Base-by-base conservation (phyloP, 2,797 vertebrate species). In the Anguilla megastoma region DNA sequence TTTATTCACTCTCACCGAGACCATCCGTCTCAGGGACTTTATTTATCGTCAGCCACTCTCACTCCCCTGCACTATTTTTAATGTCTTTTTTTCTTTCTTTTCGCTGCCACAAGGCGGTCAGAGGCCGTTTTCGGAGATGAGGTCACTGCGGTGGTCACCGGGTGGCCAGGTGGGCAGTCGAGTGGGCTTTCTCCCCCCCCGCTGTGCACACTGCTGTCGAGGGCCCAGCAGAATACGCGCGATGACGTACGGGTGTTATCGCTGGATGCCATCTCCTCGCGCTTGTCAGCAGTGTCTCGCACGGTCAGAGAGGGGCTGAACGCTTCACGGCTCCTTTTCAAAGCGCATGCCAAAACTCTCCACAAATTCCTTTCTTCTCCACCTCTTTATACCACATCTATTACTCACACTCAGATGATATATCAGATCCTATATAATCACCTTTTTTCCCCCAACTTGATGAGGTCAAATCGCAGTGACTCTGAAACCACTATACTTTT, bases 171-270 rank as follows among this genome's bases (percentile, higher is more conserved):
- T 79, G 84, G 69, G 27, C 71, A 33, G 87, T 76, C 56, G 74
- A n/a, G 7, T 6, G 60, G 54, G 52, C 14, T n/a, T 79, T 6
- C 18, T 7, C 18, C 1, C 41, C 41, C 41, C 21, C 74, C 52
- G 56, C 56, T 33, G 48, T 36, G 48, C 85, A 48, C n/a, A 16
- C 52, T 54, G 85, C 85, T 18, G 5, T 45, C 50, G 74, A 79
- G 33, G 79, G 48, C 74, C 86, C 8, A 30, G 63, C 86, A 71
- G 91, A 88, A 94, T 92, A 85, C 93, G 93, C 91, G 93, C 93
- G 93, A 95, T 95, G 95, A 95, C 95, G 93, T 95, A 94, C 91
- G 92, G 92, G 89, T 9, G 21, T 91, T 96, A 96, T 96, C 95
- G 94, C 92, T 93, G 93, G 91, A 94, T 94, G 92, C 93, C 94